Evolutionary conservation across 2,797 vertebrate species (phyloP).

Genomic region (Vespertilio murinus): DNA sequence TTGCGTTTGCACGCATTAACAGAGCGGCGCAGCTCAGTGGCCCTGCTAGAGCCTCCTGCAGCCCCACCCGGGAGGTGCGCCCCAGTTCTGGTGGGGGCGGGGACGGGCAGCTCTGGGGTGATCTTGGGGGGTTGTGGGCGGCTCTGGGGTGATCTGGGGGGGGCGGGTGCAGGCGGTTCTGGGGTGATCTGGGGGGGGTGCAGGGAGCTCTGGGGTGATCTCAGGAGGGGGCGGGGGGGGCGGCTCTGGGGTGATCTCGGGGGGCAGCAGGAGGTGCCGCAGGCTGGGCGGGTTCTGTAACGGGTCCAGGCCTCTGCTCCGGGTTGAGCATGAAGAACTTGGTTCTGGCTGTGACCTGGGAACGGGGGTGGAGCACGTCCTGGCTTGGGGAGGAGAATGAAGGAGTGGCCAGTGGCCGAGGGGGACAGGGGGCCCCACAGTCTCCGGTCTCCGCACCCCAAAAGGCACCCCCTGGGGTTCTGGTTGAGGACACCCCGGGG

Average conservation of each 20-base stretch:
- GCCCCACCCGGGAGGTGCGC: neutral
- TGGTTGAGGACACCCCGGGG: fast-evolving
- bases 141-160: neutral
- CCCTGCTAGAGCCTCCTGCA: neutral
- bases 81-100: neutral
- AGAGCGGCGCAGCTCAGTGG: neutral
- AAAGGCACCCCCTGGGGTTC: neutral
- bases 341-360: neutral
- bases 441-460: neutral
- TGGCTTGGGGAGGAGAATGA: neutral
- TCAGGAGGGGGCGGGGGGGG: neutral
- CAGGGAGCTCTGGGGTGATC: no score
- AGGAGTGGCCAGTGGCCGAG: neutral
- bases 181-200: neutral
- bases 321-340: neutral
- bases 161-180: neutral
- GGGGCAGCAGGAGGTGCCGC: no score
- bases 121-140: neutral
- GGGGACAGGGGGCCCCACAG: neutral
- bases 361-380: neutral
- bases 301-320: no score
- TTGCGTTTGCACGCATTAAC: neutral
- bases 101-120: neutral
- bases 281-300: no score
- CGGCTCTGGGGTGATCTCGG: neutral